Conservation (phyloP, 2,113 vertebrate genomes). For the Meleagris gallopavo region DNA sequence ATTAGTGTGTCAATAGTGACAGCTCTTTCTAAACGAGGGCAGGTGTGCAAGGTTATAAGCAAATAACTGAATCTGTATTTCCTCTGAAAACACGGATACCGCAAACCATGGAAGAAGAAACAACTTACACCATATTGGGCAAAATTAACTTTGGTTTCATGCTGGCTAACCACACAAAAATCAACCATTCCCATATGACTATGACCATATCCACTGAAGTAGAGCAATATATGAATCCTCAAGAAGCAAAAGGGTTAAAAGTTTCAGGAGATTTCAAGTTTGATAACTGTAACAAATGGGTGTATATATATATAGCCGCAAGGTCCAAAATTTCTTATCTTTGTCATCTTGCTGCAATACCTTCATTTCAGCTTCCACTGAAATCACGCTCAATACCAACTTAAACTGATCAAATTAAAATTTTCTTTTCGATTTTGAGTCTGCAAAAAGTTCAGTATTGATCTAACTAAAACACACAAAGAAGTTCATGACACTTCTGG, state of each 20-base stretch:
- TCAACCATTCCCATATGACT: neutral
- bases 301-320: neutral
- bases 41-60: neutral
- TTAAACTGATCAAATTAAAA: neutral
- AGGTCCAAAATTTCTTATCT: neutral
- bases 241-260: neutral
- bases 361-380: neutral
- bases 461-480: neutral
- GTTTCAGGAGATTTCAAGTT: neutral
- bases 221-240: neutral
- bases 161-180: neutral
- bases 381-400: neutral
- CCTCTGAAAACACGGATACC: neutral
- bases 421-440: neutral
- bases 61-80: neutral
- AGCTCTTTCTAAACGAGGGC: neutral
- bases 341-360: neutral
- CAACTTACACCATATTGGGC: fast-evolving
- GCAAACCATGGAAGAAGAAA: neutral
- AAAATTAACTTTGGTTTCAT: fast-evolving
- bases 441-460: neutral
- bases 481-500: neutral
- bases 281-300: neutral
- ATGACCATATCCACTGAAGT: neutral
- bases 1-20: neutral